phyloP scores from a whole-genome alignment of 1,140 invertebrate species.

The Ericerus pela region DNA sequence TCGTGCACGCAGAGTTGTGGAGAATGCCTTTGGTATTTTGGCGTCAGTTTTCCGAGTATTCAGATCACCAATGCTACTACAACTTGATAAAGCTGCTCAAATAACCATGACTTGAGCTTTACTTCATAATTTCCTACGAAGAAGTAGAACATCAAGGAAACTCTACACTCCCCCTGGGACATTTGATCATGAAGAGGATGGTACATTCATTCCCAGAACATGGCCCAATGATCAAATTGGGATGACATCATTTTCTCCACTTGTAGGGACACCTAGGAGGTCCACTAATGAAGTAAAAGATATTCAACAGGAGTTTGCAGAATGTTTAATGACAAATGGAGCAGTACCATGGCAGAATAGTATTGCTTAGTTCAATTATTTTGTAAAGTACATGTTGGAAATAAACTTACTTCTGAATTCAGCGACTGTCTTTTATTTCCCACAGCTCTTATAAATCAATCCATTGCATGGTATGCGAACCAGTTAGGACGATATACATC shows the following conservation, averaged over 20 bases:
- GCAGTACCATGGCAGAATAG: constrained; percentile 6
- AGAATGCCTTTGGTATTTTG: constrained; percentile 32
- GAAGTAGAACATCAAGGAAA: constrained; percentile 15
- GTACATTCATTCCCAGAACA: neutral
- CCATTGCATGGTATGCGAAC: constrained; percentile 8
- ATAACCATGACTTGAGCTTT: constrained; percentile 13
- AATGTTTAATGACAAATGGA: constrained; percentile 13
- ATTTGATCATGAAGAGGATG: constrained; percentile 2
- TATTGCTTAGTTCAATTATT: too few relatives aligned
- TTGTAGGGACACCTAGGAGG: constrained; percentile 1
- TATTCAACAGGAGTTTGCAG: constrained; percentile 5
- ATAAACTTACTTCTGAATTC: constrained; percentile 1
- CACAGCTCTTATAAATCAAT: neutral
- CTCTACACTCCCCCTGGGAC: constrained; percentile 12
- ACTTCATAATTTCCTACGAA: constrained; percentile 17
- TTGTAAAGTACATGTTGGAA: constrained; percentile 3
- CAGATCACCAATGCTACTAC: constrained; percentile 14
- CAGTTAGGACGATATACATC: too few relatives aligned
- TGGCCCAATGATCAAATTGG: too few relatives aligned
- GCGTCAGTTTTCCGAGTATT: constrained; percentile 17
- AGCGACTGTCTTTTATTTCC: neutral
- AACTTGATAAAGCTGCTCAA: constrained; percentile 16
- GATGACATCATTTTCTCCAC: neutral
- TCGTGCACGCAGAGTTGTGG: constrained; percentile 25
- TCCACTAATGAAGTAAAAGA: neutral